phyloP scores from a whole-genome alignment of 2,797 vertebrate species.

The Bryconaethiops microstoma region DNA sequence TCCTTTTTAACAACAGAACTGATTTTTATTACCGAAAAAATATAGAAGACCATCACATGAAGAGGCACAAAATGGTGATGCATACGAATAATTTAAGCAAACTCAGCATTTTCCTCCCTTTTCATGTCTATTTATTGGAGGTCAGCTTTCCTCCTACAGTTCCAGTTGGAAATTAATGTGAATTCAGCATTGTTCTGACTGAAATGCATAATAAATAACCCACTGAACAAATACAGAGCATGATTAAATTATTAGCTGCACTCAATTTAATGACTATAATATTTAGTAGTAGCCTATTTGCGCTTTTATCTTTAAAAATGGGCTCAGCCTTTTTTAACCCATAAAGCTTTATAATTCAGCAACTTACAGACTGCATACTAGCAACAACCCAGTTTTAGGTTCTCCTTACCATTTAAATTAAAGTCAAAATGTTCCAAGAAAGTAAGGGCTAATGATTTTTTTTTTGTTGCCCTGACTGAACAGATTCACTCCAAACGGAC shows the following conservation, averaged over 20 bases:
- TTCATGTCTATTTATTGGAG: slow-evolving; percentile 2
- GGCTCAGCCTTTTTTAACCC: neutral
- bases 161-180: slow-evolving; percentile 1
- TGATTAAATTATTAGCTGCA: slow-evolving; percentile 14
- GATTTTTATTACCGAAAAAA: neutral
- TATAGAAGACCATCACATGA: neutral
- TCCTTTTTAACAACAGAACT: neutral
- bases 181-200: slow-evolving; percentile 22
- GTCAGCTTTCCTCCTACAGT: slow-evolving; percentile 16
- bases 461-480: neutral
- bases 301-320: neutral
- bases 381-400: neutral
- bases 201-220: slow-evolving; percentile 16
- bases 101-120: slow-evolving; percentile 7
- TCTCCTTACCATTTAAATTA: neutral
- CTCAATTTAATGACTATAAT: neutral
- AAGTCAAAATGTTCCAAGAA: slow-evolving; percentile 3
- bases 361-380: neutral
- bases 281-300: neutral
- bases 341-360: neutral
- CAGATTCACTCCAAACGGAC: neutral
- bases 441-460: neutral
- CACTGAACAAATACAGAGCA: neutral
- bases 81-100: neutral
- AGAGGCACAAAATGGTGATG: neutral